Conservation (phyloP, 2,113 vertebrate genomes). For the Pseudorasbora parva region DNA sequence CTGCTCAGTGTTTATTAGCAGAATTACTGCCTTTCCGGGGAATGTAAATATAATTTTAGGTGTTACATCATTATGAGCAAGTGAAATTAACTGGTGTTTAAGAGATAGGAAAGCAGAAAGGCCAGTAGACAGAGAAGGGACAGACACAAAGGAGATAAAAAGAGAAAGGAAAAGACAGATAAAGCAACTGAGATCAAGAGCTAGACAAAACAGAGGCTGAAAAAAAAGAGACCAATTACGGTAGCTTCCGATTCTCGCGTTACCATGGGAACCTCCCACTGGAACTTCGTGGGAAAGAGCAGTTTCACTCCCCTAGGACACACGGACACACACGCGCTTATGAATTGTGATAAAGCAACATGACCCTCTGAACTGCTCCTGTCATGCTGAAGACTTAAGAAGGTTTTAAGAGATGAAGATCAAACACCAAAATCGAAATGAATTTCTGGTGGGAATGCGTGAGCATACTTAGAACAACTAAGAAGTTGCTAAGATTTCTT, state of each 20-base stretch:
- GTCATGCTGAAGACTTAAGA: not conserved
- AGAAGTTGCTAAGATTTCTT: not conserved
- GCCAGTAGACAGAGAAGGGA: not conserved
- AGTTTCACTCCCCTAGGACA: slow-evolving; percentile 41
- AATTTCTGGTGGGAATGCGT: not conserved
- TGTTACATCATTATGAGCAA: not conserved
- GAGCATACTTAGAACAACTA: slow-evolving; percentile 21
- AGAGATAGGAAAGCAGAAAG: not conserved
- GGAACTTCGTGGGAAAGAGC: slow-evolving; percentile 53
- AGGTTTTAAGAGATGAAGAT: not conserved
- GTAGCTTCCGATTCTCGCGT: slow-evolving; percentile 55
- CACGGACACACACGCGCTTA: slow-evolving; percentile 17
- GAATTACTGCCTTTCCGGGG: not conserved
- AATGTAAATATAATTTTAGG: not conserved
- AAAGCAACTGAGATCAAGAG: slow-evolving; percentile 46
- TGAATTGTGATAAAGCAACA: slow-evolving; percentile 45
- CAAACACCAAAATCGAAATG: not conserved
- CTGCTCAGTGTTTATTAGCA: not conserved
- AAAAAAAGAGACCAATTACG: slow-evolving; percentile 57
- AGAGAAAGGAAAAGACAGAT: slow-evolving; percentile 41
- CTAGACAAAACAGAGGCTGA: slow-evolving; percentile 54
- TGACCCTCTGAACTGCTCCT: slow-evolving; percentile 26
- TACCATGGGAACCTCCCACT: slow-evolving; percentile 62
- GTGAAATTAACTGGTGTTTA: not conserved
- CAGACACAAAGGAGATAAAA: slow-evolving; percentile 56